Evolutionary conservation across 2,113 vertebrate species (phyloP).

Genomic region (Mobula birostris): DNA sequence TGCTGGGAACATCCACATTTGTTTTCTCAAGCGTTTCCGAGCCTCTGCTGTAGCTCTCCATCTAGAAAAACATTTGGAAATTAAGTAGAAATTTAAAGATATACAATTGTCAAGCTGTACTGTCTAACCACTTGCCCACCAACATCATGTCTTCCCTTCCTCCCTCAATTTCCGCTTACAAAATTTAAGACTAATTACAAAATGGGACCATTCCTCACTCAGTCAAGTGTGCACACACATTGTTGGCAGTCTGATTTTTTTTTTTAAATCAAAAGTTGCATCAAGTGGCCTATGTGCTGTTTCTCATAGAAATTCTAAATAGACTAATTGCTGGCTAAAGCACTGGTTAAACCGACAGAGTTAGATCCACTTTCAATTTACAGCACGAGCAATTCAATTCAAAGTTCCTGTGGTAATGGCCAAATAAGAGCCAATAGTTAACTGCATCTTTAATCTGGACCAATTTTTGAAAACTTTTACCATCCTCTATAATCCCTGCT

Average conservation of each 20-base stretch:
- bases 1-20: slow-evolving; percentile 93
- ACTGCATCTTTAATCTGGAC: no score
- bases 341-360: background rate
- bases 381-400: background rate
- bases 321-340: background rate
- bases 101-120: background rate
- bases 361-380: background rate
- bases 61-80: slow-evolving; percentile 47
- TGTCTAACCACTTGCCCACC: background rate
- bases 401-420: background rate
- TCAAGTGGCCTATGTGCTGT: no score
- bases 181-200: background rate
- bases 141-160: background rate
- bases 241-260: no score
- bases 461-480: no score
- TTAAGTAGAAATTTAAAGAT: background rate
- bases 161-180: background rate
- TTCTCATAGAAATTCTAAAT: no score
- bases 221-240: no score
- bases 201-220: no score
- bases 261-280: no score
- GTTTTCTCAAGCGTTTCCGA: slow-evolving; percentile 76
- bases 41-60: slow-evolving; percentile 84
- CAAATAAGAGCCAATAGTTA: background rate
- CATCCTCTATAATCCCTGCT: background rate